Evolutionary conservation across 30 jellyfish, hydroid and myxozoan genomes (phyloP).

Genomic region (Aurelia sp.): DNA sequence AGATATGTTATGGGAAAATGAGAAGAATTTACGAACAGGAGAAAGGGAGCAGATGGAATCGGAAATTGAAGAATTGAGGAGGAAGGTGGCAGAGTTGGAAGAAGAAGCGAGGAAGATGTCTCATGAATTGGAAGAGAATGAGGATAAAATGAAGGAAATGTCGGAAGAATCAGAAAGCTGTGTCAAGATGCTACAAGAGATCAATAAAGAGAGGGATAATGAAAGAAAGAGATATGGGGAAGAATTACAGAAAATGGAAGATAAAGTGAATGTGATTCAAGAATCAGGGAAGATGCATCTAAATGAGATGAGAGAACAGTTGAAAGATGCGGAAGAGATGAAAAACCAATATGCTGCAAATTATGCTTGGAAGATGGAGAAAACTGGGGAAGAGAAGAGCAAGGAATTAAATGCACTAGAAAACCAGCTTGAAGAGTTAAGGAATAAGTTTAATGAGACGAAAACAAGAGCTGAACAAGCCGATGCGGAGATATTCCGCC

Average conservation of each 20-base stretch:
- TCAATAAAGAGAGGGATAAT: slow-evolving; percentile 15
- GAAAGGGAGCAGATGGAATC: slow-evolving; percentile 59
- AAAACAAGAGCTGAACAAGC: slow-evolving; percentile 24
- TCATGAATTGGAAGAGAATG: slow-evolving; percentile 25
- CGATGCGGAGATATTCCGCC: slow-evolving; percentile 49
- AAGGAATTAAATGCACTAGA: slow-evolving; percentile 4
- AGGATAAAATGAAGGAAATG: slow-evolving; percentile 33
- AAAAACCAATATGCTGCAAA: slow-evolving; percentile 51
- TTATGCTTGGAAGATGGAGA: slow-evolving; percentile 47
- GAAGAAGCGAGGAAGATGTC: slow-evolving; percentile 12
- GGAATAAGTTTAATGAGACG: slow-evolving; percentile 14
- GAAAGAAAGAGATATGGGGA: slow-evolving; percentile 5
- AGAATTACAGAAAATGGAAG: slow-evolving; percentile 37
- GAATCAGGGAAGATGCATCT: slow-evolving; percentile 43
- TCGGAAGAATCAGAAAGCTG: slow-evolving; percentile 37
- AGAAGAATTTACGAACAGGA: slow-evolving; percentile 53
- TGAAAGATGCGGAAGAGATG: slow-evolving; percentile 35
- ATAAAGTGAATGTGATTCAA: slow-evolving; percentile 8
- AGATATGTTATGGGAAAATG: slow-evolving; percentile 67
- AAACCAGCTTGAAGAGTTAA: slow-evolving; percentile 1
- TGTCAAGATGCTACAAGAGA: slow-evolving; percentile 37
- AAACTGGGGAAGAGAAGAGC: slow-evolving; percentile 16
- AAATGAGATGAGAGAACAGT: slow-evolving; percentile 41
- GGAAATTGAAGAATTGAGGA: slow-evolving; percentile 42
- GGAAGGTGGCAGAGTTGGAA: slow-evolving; percentile 12